phyloP scores from a whole-genome alignment of 2,888 invertebrate species.

The Synergus umbraculus region DNA sequence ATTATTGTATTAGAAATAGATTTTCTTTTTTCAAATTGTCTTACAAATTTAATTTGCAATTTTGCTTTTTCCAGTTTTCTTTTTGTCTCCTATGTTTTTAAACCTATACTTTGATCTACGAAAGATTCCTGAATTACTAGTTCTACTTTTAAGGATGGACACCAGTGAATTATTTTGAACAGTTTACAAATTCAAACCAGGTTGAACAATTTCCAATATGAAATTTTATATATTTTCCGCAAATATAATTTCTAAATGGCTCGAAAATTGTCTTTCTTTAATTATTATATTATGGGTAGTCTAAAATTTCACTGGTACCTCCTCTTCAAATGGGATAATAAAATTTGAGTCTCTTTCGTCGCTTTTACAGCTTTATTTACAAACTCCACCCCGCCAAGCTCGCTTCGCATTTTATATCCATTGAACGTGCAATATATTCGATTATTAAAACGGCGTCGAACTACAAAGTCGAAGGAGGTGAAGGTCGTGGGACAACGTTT shows the following conservation, averaged over 20 bases:
- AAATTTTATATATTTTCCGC: no score
- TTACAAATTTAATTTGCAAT: neutral
- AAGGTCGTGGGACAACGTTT: conserved; percentile 50
- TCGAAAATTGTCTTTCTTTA: neutral
- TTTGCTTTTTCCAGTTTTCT: neutral
- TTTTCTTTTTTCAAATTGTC: neutral
- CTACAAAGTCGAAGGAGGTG: conserved; percentile 45
- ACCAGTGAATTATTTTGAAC: neutral
- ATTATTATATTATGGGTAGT: neutral
- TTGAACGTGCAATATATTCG: conserved; percentile 57
- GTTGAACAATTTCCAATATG: neutral
- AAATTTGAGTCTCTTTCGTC: conserved; percentile 46
- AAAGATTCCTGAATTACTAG: neutral
- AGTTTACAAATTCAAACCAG: no score
- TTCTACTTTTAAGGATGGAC: neutral
- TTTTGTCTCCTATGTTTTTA: neutral
- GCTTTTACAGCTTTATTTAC: conserved; percentile 70
- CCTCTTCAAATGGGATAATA: conserved; percentile 10
- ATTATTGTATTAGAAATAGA: no score
- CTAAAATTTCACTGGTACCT: neutral
- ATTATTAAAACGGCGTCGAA: conserved; percentile 56
- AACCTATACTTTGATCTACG: no score
- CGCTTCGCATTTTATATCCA: conserved; percentile 51
- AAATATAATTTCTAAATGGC: neutral
- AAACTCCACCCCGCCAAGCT: conserved; percentile 65